phyloP scores from a whole-genome alignment of 2,888 invertebrate genomes.

The Ectobius pallidus region DNA sequence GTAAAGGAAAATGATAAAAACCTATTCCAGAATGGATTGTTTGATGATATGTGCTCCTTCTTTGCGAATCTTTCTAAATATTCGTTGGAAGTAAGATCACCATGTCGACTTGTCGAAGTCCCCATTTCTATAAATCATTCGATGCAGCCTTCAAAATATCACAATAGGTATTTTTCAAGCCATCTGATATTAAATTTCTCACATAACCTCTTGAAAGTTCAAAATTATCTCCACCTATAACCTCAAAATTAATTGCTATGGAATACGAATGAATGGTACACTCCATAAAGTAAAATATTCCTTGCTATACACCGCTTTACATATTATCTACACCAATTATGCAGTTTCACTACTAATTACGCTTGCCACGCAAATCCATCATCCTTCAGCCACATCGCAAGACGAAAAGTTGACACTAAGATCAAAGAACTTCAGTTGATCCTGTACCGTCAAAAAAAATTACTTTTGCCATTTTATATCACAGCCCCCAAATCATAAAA shows the following conservation, averaged over 20 bases:
- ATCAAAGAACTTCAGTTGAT: no score
- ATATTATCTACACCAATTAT: not conserved
- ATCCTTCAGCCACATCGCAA: no score
- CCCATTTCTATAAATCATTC: slow-evolving; percentile 66
- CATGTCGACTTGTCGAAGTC: slow-evolving; percentile 77
- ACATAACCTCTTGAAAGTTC: slow-evolving; percentile 17
- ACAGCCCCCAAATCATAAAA: no score
- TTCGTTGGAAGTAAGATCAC: slow-evolving; percentile 79
- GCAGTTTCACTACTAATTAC: not conserved
- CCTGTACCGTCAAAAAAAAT: no score
- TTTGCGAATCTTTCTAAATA: slow-evolving; percentile 80
- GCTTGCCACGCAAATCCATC: not conserved
- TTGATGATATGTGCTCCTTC: slow-evolving; percentile 76
- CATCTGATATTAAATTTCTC: no score
- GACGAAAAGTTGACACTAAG: no score
- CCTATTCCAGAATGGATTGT: slow-evolving; percentile 94
- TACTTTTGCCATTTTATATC: no score
- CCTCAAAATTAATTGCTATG: no score
- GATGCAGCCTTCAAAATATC: not conserved
- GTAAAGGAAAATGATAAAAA: slow-evolving; percentile 89
- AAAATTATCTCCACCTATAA: no score
- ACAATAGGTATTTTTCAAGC: no score
- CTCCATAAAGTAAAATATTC: no score
- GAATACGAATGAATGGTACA: no score
- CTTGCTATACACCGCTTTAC: not conserved